Conservation (phyloP, 2,113 vertebrate genomes). For the Columbina picui region DNA sequence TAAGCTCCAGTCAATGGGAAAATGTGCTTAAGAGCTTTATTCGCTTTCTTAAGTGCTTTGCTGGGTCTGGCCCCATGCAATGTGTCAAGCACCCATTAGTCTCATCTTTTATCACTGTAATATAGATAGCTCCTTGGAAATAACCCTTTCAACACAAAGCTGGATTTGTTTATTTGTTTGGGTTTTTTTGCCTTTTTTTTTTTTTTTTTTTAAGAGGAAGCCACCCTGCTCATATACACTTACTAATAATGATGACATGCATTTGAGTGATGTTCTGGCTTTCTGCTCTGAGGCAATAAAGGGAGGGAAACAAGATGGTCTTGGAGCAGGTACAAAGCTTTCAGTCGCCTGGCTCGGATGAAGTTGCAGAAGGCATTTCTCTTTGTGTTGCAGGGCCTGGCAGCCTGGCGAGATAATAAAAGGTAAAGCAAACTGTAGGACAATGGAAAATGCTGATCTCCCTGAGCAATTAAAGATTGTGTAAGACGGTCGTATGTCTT, state of each 20-base stretch:
- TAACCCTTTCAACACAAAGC: not conserved
- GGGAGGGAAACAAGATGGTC: not conserved
- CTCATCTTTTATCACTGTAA: not conserved
- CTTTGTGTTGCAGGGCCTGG: conserved; percentile 16
- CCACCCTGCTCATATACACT: not conserved
- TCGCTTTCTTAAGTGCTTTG: conserved; percentile 17
- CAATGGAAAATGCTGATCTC: conserved; percentile 35
- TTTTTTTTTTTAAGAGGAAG: not conserved
- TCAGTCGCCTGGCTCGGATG: not conserved
- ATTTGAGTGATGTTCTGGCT: not conserved
- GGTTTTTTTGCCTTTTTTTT: not conserved
- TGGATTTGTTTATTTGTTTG: no score
- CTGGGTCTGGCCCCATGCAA: not conserved
- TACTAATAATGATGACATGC: not conserved
- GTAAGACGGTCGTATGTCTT: not conserved
- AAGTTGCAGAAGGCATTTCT: conserved; percentile 27
- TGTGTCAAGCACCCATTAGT: not conserved
- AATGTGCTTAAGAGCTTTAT: conserved; percentile 60
- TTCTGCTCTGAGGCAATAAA: not conserved
- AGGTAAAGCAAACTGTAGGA: not conserved
- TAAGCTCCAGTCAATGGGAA: conserved; percentile 53
- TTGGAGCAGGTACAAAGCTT: not conserved
- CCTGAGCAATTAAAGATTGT: conserved; percentile 27
- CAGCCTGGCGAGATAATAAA: conserved; percentile 5
- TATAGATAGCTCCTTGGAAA: not conserved